Percentiles rank a stretch among this genome's conserved stretches.
These are phyloP conservation scores for Mylabris phalerata DNA, from an alignment of 1,140 invertebrate genomes.

Conservation along the genomic window DNA sequence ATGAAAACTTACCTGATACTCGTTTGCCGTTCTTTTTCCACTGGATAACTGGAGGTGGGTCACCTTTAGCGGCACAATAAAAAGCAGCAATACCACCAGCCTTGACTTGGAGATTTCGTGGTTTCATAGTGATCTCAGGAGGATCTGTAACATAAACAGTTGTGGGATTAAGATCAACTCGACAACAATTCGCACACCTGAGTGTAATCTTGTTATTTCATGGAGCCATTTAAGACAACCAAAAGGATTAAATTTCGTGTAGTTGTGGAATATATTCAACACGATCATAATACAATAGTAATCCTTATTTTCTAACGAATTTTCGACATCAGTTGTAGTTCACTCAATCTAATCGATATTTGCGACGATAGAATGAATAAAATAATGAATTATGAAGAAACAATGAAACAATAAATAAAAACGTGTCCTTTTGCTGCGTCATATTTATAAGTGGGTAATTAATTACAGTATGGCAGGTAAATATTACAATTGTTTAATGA, in stretches of 20 bases:
- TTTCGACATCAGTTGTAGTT: too few relatives aligned
- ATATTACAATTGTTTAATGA: slow-evolving; percentile 29
- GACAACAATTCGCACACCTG: slow-evolving; percentile 17
- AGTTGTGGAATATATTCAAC: too few relatives aligned
- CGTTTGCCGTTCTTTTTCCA: slow-evolving; percentile 88
- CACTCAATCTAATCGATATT: too few relatives aligned
- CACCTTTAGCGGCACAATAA: slow-evolving; percentile 87
- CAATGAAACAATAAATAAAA: too few relatives aligned
- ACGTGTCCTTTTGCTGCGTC: too few relatives aligned
- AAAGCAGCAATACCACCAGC: slow-evolving; percentile 89
- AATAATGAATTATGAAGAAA: too few relatives aligned
- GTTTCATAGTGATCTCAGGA: slow-evolving; percentile 79
- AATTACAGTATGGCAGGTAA: slow-evolving; percentile 24
- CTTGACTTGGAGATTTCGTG: slow-evolving; percentile 79
- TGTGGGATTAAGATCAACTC: slow-evolving; percentile 11
- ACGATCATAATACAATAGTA: too few relatives aligned
- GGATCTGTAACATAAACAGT: slow-evolving; percentile 66
- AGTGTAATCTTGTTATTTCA: slow-evolving; percentile 16
- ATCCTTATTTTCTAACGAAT: too few relatives aligned
- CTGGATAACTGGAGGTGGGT: slow-evolving; percentile 79
- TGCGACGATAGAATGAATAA: too few relatives aligned
- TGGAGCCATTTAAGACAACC: slow-evolving; percentile 14
- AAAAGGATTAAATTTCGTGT: background rate
- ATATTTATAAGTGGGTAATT: slow-evolving; percentile 20
- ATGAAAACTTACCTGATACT: slow-evolving; percentile 61